phyloP scores from a whole-genome alignment of 2,888 invertebrate genomes.

The Furcula furcula region DNA sequence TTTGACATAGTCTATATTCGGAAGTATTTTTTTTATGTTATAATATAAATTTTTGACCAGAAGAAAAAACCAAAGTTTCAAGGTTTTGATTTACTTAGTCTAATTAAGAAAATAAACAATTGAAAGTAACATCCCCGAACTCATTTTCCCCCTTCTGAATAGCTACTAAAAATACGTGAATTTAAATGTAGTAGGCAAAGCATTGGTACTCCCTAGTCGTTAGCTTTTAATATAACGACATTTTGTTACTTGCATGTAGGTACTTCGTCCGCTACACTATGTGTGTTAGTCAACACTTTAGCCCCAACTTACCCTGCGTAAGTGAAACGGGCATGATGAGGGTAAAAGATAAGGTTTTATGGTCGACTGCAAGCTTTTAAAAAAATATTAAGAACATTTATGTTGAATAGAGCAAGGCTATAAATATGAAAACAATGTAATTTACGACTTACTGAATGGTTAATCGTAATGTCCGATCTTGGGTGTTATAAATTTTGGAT shows the following conservation, averaged over 20 bases:
- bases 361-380: constrained; percentile 26
- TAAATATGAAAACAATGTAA: constrained; percentile 31
- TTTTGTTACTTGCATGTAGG: no score
- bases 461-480: constrained; percentile 21
- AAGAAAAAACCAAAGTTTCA: no score
- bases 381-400: constrained; percentile 30
- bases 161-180: no score
- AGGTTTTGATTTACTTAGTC: no score
- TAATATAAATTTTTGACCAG: no score
- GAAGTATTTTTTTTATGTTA: no score
- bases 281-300: constrained; percentile 20
- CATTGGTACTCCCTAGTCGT: no score
- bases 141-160: no score
- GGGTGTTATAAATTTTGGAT: constrained; percentile 21
- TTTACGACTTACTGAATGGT: constrained; percentile 19
- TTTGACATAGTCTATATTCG: background rate
- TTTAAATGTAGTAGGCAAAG: no score
- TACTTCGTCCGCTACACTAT: constrained; percentile 24
- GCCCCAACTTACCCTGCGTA: constrained; percentile 25
- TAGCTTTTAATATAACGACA: no score
- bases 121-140: no score
- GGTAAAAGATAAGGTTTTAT: constrained; percentile 26
- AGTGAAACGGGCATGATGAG: constrained; percentile 30
- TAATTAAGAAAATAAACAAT: no score
- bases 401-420: constrained; percentile 22